A percentile compares a stretch with the other conserved stretches of the same genome.
Evolutionary conservation across 1,140 invertebrate species (phyloP).

Genomic region (Tetragnatha versicolor): DNA sequence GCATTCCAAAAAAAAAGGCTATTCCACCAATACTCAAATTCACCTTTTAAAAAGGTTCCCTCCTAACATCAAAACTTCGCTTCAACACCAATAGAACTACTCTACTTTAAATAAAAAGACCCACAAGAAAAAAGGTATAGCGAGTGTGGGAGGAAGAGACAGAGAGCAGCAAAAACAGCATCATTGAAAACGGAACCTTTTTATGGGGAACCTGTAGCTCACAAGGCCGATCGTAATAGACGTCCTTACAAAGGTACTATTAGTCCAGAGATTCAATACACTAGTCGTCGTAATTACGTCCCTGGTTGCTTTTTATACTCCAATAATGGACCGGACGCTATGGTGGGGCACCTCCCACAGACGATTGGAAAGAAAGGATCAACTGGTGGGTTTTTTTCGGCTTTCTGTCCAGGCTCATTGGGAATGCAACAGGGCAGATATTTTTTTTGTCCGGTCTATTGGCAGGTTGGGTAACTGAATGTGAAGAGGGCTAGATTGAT

Average conservation of each 20-base stretch:
- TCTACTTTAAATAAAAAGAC: not conserved
- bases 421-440: too few relatives aligned
- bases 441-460: too few relatives aligned
- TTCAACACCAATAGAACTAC: not conserved
- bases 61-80: too few relatives aligned
- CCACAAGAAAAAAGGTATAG: too few relatives aligned
- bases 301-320: conserved; percentile 36
- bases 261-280: conserved; percentile 46
- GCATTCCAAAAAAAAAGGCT: too few relatives aligned
- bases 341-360: too few relatives aligned
- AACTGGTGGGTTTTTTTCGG: too few relatives aligned
- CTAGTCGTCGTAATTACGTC: conserved; percentile 37
- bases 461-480: too few relatives aligned
- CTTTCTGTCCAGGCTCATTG: too few relatives aligned
- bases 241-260: conserved; percentile 41
- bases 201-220: conserved; percentile 21
- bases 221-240: conserved; percentile 39
- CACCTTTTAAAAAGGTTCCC: too few relatives aligned
- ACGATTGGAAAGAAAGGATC: too few relatives aligned
- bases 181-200: not conserved
- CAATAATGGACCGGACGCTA: conserved; percentile 40
- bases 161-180: not conserved
- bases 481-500: not conserved
- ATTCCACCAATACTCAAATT: too few relatives aligned
- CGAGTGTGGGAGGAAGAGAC: not conserved